Evolutionary conservation across 2,113 vertebrate genomes (phyloP).

Genomic region (Peromyscus leucopus): DNA sequence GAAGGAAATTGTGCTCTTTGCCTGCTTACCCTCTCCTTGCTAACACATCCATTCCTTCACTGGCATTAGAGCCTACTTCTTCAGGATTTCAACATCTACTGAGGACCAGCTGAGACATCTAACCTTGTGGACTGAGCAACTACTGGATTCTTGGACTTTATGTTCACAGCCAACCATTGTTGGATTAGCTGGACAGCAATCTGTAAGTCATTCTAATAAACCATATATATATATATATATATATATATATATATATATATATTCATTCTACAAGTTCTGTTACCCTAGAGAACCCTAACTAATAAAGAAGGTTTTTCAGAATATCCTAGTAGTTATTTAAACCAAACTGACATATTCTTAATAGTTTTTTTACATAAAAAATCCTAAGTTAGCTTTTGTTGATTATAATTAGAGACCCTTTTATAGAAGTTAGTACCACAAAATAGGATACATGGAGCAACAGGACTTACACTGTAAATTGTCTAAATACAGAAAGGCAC

Average conservation of each 20-base stretch:
- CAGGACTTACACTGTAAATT: not conserved
- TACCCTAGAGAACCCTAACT: not conserved
- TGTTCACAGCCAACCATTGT: not conserved
- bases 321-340: not conserved
- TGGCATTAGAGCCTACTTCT: not conserved
- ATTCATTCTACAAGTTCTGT: not conserved
- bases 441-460: not conserved
- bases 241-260: too few relatives aligned
- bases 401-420: not conserved
- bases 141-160: not conserved
- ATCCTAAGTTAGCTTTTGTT: not conserved
- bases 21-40: not conserved
- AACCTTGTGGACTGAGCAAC: not conserved
- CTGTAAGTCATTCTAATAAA: not conserved
- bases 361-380: not conserved
- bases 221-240: too few relatives aligned
- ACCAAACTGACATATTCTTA: conserved; percentile 4
- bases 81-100: not conserved
- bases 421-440: not conserved
- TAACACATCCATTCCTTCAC: not conserved
- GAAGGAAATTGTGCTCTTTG: not conserved
- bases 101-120: not conserved
- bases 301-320: not conserved
- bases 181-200: not conserved
- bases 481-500: not conserved